Base-by-base conservation (phyloP, 2,113 vertebrate species). In the Otus sunia region DNA sequence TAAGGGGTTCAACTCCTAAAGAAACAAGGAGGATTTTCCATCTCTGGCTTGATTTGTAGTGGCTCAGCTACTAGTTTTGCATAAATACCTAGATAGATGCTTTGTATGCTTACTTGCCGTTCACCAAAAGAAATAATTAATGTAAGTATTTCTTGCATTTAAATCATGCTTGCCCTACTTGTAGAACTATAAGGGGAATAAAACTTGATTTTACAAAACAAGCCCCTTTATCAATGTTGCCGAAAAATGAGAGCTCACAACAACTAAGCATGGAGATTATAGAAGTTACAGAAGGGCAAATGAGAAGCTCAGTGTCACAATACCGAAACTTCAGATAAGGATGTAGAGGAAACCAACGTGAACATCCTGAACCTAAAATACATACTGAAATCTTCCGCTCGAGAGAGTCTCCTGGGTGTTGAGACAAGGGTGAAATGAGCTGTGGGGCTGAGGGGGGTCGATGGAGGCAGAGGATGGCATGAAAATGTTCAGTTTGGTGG, bases 121-220 rank as follows among this genome's bases (percentile, higher is more conserved):
- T 95, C 76, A 85, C 76, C 30, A 88, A 64, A 94, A 92, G n/a
- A 94, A 94, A 92, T 91, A 92, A 93, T 96, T 96, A 92, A 94
- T 96, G 67, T 53, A 88, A 56, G 41, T 84, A 78, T 83, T 94
- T 90, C 86, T 92, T 96, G 94, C 91, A 94, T 96, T 92, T 96
- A 95, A 97, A 97, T 97, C 73, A 95, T 76, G 69, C 80, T 90
- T 95, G 91, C 80, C 94, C 97, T 97, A 97, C 83, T 95, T 96
- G 80, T 58, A 67, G 89, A 97, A 94, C 91, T 95, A 96, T 52
- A 94, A 94, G 69, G 94, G 92, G 92, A 97, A 97, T 96, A 95
- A 95, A 90, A 94, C 83, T 95, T 94, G 75, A 50, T 94, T 95
- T 92, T 71, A 85, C 29, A 82, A 95, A 95, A 59, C 59, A 92